Evolutionary conservation across 2,888 invertebrate species (phyloP).

Genomic region (Timandra comae): DNA sequence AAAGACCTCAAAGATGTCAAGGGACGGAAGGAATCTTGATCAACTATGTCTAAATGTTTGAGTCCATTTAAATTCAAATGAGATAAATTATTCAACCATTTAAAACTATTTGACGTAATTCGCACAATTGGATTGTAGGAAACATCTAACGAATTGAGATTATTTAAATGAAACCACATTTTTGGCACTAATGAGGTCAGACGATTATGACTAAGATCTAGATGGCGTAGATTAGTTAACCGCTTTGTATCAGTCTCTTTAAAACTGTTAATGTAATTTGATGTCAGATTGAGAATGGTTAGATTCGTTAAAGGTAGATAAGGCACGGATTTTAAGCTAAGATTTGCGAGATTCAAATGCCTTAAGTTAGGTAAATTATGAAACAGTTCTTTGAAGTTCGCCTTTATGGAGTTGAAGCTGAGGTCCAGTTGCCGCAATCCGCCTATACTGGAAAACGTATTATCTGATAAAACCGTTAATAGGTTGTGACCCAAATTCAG

Average conservation of each 20-base stretch:
- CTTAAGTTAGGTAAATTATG: conserved; percentile 90
- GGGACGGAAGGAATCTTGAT: conserved; percentile 84
- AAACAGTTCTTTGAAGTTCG: conserved; percentile 91
- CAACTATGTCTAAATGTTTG: conserved; percentile 83
- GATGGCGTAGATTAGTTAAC: conserved; percentile 81
- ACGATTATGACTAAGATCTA: conserved; percentile 87
- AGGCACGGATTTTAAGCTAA: conserved; percentile 86
- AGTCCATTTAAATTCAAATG: conserved; percentile 85
- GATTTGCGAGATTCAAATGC: conserved; percentile 84
- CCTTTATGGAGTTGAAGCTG: conserved; percentile 86
- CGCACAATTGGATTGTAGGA: conserved; percentile 89
- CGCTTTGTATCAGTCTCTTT: conserved; percentile 84
- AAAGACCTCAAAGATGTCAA: conserved; percentile 83
- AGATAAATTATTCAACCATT: conserved; percentile 82
- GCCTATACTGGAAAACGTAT: conserved; percentile 89
- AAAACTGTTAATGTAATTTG: conserved; percentile 84
- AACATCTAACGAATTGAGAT: conserved; percentile 85
- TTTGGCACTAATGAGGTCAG: conserved; percentile 84
- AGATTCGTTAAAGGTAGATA: conserved; percentile 86
- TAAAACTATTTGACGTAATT: conserved; percentile 83
- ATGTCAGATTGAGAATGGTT: conserved; percentile 86
- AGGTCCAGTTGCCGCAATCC: conserved; percentile 87
- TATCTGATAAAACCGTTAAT: conserved; percentile 90
- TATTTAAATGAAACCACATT: conserved; percentile 82
- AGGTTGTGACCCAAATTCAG: conserved; percentile 88